phyloP scores from a whole-genome alignment of 2,888 invertebrate species.

The Lepidocyrtinus sp. region DNA sequence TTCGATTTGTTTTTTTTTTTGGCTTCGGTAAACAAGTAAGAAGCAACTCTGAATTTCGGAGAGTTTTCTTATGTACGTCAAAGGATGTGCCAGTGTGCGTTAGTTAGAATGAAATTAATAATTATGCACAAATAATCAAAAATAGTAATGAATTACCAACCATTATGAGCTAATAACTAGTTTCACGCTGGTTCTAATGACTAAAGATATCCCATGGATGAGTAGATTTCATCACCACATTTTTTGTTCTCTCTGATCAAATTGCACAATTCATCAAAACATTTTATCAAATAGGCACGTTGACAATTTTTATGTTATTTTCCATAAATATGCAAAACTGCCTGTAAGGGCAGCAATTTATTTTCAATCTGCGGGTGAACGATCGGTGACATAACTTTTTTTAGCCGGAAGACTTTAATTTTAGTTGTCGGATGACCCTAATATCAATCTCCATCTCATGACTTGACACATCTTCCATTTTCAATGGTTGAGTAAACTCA shows the following conservation, averaged over 20 bases:
- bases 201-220: conserved; percentile 40
- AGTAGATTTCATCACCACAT: conserved; percentile 35
- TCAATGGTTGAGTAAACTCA: conserved; percentile 1
- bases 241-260: conserved; percentile 28
- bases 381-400: conserved; percentile 2
- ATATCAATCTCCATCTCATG: conserved; percentile 29
- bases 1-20: conserved; percentile 10
- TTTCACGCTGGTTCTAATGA: conserved; percentile 21
- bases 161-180: conserved; percentile 28
- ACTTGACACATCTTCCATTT: conserved; percentile 20
- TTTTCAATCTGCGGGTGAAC: no score
- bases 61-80: background rate
- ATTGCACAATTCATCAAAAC: conserved; percentile 36
- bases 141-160: conserved; percentile 9
- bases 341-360: no score
- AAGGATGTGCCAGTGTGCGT: no score
- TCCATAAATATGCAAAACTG: no score
- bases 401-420: conserved; percentile 53
- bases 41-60: background rate
- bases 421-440: conserved; percentile 41
- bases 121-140: no score
- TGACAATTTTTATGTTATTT: no score
- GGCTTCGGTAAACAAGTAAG: background rate
- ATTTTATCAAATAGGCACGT: conserved; percentile 17
- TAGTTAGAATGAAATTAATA: conserved; percentile 32